Conservation (phyloP, 1,140 invertebrate genomes). For the Trichonephila inaurata region DNA sequence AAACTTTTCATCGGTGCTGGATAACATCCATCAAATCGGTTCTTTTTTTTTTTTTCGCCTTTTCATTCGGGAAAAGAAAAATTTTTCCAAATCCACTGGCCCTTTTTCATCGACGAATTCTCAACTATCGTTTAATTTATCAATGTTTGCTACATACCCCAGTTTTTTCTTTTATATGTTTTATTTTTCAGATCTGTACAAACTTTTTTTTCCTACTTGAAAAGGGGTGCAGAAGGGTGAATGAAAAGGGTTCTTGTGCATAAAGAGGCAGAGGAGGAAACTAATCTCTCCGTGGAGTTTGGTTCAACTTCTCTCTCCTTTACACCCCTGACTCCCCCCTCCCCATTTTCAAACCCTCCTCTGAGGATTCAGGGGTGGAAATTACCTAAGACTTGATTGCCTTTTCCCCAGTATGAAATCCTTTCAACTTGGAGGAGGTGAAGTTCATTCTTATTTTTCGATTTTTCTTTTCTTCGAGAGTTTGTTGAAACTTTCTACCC, state of each 20-base stretch:
- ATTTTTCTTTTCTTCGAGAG: conserved; percentile 13
- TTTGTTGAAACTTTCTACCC: background rate
- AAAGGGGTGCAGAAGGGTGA: background rate
- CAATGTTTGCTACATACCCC: background rate
- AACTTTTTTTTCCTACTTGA: background rate
- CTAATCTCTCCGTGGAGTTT: conserved; percentile 2
- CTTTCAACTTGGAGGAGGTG: background rate
- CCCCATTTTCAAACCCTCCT: background rate
- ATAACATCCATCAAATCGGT: background rate
- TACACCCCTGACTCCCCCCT: background rate
- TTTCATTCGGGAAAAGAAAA: background rate
- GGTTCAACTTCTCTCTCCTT: background rate
- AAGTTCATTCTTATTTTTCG: conserved; percentile 15
- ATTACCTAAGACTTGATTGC: conserved; percentile 53
- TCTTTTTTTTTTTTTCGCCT: too few species aligned
- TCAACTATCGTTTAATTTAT: conserved; percentile 14
- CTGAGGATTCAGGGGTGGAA: conserved; percentile 33
- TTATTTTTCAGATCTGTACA: too few species aligned
- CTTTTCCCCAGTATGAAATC: background rate
- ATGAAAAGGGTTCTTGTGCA: background rate
- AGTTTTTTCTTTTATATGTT: background rate
- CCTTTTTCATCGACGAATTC: background rate
- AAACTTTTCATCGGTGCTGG: background rate
- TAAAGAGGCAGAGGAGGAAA: background rate
- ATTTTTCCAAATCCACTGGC: background rate